Evolutionary conservation across 2,797 vertebrate species (phyloP), one percentile per base, ranked within the genome.

Genomic region (Sebastes cheni): DNA sequence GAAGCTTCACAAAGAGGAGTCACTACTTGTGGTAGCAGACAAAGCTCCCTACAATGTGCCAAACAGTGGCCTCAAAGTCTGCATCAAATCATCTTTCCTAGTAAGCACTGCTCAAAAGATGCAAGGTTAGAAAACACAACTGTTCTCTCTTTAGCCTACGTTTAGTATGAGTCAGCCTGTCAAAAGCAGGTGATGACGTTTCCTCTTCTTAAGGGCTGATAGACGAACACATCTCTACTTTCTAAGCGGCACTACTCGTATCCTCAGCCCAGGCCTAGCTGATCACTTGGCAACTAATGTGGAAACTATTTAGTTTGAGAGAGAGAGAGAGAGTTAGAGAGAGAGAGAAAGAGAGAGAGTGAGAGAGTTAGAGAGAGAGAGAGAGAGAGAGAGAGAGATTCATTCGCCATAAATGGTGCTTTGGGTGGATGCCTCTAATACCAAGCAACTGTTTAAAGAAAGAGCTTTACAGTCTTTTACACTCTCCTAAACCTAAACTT

Each of bases 231-330:
- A 50, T 27, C 11, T 67, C 10, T 58, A 5, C 55, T 32, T 23
- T 72, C 34, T 30, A 11, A 65, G 67, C 14, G 12, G 27, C 13
- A 8, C 52, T 60, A 4, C 54, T 56, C 6, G 12, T 52, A 34
- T 67, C 72, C 77, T 74, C 62, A 25, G 64, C 72, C 32, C 71
- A 67, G 73, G 66, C 79, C 70, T 42, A 73, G 60, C 84, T 64
- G 80, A 90, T 92, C 89, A 77, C 83, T 77, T 77, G 82, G 84
- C 75, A 84, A 84, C 88, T 91, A 88, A 91, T 86, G 87, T 92
- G 92, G 89, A 93, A 93, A 92, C 65, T 92, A 93, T 94, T 90
- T 62, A 81, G 84, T 84, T 74, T 52, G 76, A 83, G 86, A 69
- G 81, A 50, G 25, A 27, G 25, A 2, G 23, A 23, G 23, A 23